Conservation (phyloP, 2,888 invertebrate species). For the Heliconius charithonia region DNA sequence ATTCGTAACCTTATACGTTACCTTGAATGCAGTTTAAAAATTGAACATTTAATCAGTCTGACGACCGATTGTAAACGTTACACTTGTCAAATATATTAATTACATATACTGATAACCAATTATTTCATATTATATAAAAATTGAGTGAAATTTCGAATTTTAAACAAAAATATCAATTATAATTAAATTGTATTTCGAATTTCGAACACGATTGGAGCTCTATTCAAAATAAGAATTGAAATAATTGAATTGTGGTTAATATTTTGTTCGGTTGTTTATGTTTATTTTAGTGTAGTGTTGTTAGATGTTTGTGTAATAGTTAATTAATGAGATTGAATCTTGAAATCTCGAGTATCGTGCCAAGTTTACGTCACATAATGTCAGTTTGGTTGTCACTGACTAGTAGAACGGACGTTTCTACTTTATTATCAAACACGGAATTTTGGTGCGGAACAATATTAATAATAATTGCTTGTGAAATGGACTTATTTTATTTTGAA, state of each 20-base stretch:
- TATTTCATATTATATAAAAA: neutral
- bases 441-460: slow-evolving; percentile 76
- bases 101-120: neutral
- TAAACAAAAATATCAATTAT: neutral
- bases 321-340: slow-evolving; percentile 8
- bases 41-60: slow-evolving; percentile 38
- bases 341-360: slow-evolving; percentile 24
- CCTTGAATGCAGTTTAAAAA: slow-evolving; percentile 37
- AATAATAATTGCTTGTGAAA: slow-evolving; percentile 76
- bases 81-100: slow-evolving; percentile 10
- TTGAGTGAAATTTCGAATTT: neutral
- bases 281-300: neutral
- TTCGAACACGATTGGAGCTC: neutral
- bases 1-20: slow-evolving; percentile 12
- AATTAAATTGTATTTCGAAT: slow-evolving; percentile 8
- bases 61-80: slow-evolving; percentile 19
- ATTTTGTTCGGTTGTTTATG: slow-evolving; percentile 1
- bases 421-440: slow-evolving; percentile 69
- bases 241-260: neutral
- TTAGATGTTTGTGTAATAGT: slow-evolving; percentile 4
- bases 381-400: slow-evolving; percentile 72
- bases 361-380: slow-evolving; percentile 48
- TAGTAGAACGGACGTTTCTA: slow-evolving; percentile 58
- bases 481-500: slow-evolving; percentile 78
- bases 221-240: neutral